Evolutionary conservation across 2,113 vertebrate species (phyloP).

Genomic region (Pterophyllum scalare): DNA sequence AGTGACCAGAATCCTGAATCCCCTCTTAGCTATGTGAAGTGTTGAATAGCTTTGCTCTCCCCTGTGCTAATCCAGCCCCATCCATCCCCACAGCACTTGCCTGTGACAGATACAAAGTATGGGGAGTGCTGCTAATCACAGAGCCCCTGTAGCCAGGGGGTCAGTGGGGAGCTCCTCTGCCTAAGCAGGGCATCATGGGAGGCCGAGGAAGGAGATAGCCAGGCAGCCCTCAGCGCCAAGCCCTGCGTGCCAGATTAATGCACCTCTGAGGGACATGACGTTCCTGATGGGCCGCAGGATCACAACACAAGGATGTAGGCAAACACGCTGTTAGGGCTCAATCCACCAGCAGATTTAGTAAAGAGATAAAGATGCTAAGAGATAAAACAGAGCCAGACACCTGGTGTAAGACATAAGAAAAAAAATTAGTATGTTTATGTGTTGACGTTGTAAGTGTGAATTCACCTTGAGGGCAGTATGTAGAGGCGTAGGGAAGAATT

Average conservation of each 20-base stretch:
- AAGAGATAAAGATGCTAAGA: slow-evolving; percentile 14
- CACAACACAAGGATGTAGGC: slow-evolving; percentile 29
- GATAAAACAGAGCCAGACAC: slow-evolving; percentile 17
- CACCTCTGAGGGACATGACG: slow-evolving; percentile 59
- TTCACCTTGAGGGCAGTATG: slow-evolving; percentile 53
- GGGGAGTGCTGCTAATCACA: slow-evolving; percentile 68
- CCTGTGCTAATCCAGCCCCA: slow-evolving; percentile 73
- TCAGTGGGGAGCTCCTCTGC: slow-evolving; percentile 68
- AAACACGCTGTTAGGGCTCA: not conserved
- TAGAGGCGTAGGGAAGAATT: slow-evolving; percentile 17
- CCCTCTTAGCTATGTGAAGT: slow-evolving; percentile 72
- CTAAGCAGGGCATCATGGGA: slow-evolving; percentile 72
- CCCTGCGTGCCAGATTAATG: slow-evolving; percentile 71
- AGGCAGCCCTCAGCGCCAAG: slow-evolving; percentile 40
- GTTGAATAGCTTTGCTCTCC: slow-evolving; percentile 72
- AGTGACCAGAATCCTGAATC: slow-evolving; percentile 67
- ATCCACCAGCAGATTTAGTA: not conserved
- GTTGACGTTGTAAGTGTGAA: slow-evolving; percentile 50
- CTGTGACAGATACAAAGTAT: slow-evolving; percentile 79
- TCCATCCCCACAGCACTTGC: slow-evolving; percentile 64
- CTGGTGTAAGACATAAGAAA: slow-evolving; percentile 18
- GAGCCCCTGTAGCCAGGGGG: slow-evolving; percentile 63
- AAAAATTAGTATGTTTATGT: slow-evolving; percentile 51
- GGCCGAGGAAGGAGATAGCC: slow-evolving; percentile 59
- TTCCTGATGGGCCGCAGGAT: slow-evolving; percentile 57